Percentiles rank a stretch among this genome's conserved stretches.
Conservation (phyloP, 1,140 invertebrate genomes). For the Zaprionus camerounensis region DNA sequence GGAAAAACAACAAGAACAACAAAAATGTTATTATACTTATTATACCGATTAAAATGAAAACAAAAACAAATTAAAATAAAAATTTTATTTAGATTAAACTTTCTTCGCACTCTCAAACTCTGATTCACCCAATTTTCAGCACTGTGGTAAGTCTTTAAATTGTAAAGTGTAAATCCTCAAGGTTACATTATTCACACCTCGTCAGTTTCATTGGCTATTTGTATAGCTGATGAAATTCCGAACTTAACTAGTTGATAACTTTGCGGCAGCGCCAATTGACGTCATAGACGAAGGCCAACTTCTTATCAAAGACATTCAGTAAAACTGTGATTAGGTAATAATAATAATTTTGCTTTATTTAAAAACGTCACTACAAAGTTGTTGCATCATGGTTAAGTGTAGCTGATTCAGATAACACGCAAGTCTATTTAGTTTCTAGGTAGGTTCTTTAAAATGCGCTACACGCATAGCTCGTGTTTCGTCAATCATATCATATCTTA, state of each 20-base stretch:
- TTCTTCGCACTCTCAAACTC: conserved; percentile 51
- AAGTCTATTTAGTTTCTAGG: conserved; percentile 55
- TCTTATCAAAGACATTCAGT: conserved; percentile 25
- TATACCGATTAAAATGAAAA: conserved; percentile 84
- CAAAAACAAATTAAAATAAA: conserved; percentile 84
- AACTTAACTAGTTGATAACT: not conserved
- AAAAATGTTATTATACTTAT: conserved; percentile 84
- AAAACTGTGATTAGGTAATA: conserved; percentile 47
- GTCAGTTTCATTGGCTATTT: not conserved
- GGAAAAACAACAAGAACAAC: conserved; percentile 66
- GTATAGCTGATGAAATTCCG: not conserved
- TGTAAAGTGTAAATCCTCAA: not conserved
- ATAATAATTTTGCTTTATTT: conserved; percentile 79
- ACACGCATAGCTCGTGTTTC: conserved; percentile 64
- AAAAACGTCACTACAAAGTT: conserved; percentile 84
- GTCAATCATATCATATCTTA: conserved; percentile 38
- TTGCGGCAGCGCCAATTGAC: conserved; percentile 35
- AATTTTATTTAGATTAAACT: conserved; percentile 84
- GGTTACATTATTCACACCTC: not conserved
- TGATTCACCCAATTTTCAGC: conserved; percentile 8
- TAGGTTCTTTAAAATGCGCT: conserved; percentile 69
- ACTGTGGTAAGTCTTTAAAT: conserved; percentile 20
- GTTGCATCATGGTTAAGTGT: conserved; percentile 75
- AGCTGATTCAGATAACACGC: conserved; percentile 78
- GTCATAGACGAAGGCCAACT: conserved; percentile 45